A percentile compares a stretch with the other conserved stretches of the same genome.
phyloP scores from a whole-genome alignment of 2,113 vertebrate species.

The Crotalus horridus region DNA sequence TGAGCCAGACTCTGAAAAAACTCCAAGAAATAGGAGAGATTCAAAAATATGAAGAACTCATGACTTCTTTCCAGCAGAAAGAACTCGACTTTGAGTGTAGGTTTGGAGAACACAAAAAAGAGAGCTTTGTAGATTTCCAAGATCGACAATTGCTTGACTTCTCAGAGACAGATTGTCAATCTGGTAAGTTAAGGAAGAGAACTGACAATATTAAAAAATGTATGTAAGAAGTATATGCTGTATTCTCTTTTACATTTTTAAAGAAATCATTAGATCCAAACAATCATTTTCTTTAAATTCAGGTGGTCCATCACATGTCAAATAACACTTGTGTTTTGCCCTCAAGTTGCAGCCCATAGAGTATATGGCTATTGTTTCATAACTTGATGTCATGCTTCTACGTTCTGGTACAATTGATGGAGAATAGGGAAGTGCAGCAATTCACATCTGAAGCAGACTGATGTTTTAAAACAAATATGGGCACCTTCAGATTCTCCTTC shows the following conservation, averaged over 20 bases:
- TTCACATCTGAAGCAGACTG: not conserved
- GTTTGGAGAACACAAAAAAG: conserved; percentile 59
- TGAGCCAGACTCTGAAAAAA: conserved; percentile 77
- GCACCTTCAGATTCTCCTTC: not conserved
- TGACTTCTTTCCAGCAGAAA: conserved; percentile 70
- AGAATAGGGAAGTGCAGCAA: not conserved
- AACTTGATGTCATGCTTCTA: not conserved
- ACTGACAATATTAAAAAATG: not conserved
- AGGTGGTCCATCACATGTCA: not conserved
- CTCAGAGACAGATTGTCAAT: conserved; percentile 67
- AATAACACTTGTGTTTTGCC: not conserved
- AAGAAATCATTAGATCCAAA: not conserved
- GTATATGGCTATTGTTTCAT: not conserved
- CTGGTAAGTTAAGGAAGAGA: conserved; percentile 68
- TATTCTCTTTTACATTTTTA: conserved; percentile 10
- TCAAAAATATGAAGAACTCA: conserved; percentile 84
- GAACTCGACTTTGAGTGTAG: conserved; percentile 66
- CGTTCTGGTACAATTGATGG: not conserved
- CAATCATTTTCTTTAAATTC: not conserved
- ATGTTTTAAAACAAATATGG: not conserved
- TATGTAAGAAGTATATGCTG: not conserved
- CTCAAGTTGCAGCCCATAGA: not conserved
- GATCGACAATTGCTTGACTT: conserved; percentile 65
- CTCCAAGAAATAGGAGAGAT: conserved; percentile 78
- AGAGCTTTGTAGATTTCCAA: conserved; percentile 46